Base-by-base conservation (phyloP, 2,113 vertebrate genomes). In the Synchiropus splendidus region DNA sequence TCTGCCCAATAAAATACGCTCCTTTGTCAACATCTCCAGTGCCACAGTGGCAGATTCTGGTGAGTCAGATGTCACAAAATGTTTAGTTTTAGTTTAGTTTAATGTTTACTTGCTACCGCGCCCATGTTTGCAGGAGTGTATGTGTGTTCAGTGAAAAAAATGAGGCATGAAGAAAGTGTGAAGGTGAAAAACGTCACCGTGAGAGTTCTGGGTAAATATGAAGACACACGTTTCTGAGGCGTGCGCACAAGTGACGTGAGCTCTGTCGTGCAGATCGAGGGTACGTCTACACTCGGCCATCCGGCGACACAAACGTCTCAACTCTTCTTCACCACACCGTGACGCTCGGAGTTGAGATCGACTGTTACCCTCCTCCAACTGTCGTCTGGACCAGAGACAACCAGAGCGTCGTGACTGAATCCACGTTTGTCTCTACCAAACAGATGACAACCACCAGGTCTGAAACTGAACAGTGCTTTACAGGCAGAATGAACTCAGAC, bases 11-110 rank as follows among this genome's bases (percentile, higher is more conserved):
- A 77, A 42, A 43, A 89, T 91, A 34, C 86, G 86, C 38, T 96
- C 93, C 13, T 86, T 85, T 33, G 61, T 98, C 32, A 86, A 86
- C 74, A 89, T 97, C 58, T 75, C 87, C 31, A 54, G 48, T 0
- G 86, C 79, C 0, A 83, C 83, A 4, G 50, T 87, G 43, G 67
- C 74, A 2, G 88, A 96, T 58, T 88, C 90, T 0, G 94, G 93
- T 76, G 43, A 1, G 56, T 42, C n/a, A 31, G 12, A 16, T 9
- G 27, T 15, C 15, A n/a, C n/a, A n/a, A n/a, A n/a, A n/a, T n/a
- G n/a, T n/a, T n/a, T n/a, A n/a, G n/a, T n/a, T n/a, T n/a, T n/a
- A n/a, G n/a, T n/a, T n/a, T n/a, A n/a, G n/a, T n/a, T n/a, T n/a
- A n/a, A n/a, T n/a, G n/a, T n/a, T n/a, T n/a, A n/a, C n/a, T n/a